These are phyloP conservation scores for Tipula confusa DNA, from an alignment of 2,888 invertebrate species.

Conservation along the genomic window DNA sequence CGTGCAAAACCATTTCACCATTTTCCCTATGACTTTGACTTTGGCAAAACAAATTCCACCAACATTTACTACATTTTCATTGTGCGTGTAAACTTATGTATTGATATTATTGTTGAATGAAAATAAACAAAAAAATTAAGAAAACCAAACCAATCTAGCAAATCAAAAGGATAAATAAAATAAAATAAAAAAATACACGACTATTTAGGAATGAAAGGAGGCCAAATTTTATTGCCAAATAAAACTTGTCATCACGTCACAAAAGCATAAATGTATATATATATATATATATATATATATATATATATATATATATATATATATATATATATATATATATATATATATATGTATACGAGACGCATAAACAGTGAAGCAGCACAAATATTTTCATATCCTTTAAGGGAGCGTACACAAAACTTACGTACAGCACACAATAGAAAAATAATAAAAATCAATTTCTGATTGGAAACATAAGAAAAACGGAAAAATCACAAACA, in stretches of 20 bases:
- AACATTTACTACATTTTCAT: not conserved
- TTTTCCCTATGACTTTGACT: not conserved
- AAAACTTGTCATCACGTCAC: slow-evolving; percentile 20
- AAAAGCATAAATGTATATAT: not conserved
- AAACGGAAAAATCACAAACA: not conserved
- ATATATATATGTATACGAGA: not conserved
- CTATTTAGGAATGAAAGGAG: not conserved
- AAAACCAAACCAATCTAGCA: not conserved
- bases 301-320: not conserved
- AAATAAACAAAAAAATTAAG: not conserved
- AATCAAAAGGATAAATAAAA: not conserved
- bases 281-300: not conserved
- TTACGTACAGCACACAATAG: not conserved
- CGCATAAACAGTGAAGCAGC: not conserved
- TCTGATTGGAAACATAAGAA: not conserved
- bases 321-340: not conserved
- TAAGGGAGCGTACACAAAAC: not conserved
- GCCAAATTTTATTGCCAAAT: slow-evolving; percentile 20
- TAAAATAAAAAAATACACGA: not conserved
- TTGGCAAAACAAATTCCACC: not conserved
- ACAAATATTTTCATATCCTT: not conserved
- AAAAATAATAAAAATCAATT: not conserved
- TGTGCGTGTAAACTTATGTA: not conserved
- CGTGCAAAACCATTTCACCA: not conserved
- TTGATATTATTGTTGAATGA: not conserved